Percentiles rank a stretch among this genome's conserved stretches.
phyloP scores from a whole-genome alignment of 2,113 vertebrate genomes.

The Pseudorasbora parva region DNA sequence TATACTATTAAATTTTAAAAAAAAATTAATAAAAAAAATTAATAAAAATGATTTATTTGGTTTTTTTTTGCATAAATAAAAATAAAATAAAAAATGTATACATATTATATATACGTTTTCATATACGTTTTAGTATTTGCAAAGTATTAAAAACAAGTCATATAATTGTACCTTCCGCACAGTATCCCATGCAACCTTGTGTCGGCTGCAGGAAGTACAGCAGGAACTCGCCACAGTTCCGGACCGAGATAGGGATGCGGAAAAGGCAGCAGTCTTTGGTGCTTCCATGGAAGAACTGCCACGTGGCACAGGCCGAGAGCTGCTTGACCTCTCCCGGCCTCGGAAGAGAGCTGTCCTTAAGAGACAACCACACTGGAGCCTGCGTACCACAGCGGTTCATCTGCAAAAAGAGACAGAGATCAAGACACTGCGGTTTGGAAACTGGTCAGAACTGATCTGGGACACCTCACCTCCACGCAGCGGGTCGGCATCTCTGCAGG shows the following conservation, averaged over 20 bases:
- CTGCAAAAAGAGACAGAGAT: constrained; percentile 60
- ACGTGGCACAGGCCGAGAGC: constrained; percentile 74
- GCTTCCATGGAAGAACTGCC: constrained; percentile 74
- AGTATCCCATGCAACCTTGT: constrained; percentile 82
- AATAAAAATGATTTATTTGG: too few species aligned
- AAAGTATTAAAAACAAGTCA: neutral
- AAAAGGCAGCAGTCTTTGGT: constrained; percentile 80
- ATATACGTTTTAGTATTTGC: too few species aligned
- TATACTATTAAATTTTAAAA: too few species aligned
- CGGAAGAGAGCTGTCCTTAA: constrained; percentile 70
- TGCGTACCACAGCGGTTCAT: constrained; percentile 86
- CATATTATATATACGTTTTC: too few species aligned
- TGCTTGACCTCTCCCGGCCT: constrained; percentile 65
- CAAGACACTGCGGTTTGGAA: neutral
- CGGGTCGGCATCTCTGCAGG: constrained; percentile 78
- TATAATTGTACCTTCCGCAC: constrained; percentile 70
- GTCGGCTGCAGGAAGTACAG: constrained; percentile 79
- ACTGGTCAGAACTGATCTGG: neutral
- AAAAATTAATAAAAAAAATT: too few species aligned
- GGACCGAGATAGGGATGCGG: constrained; percentile 70
- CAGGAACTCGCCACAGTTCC: constrained; percentile 76
- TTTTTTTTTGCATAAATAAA: too few species aligned
- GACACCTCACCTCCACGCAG: constrained; percentile 74
- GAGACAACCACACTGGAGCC: constrained; percentile 82
- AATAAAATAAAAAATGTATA: too few species aligned